A percentile compares a stretch with the other conserved stretches of the same genome.
Evolutionary conservation across 2,797 vertebrate species (phyloP).

Genomic region (Tragelaphus oryx): DNA sequence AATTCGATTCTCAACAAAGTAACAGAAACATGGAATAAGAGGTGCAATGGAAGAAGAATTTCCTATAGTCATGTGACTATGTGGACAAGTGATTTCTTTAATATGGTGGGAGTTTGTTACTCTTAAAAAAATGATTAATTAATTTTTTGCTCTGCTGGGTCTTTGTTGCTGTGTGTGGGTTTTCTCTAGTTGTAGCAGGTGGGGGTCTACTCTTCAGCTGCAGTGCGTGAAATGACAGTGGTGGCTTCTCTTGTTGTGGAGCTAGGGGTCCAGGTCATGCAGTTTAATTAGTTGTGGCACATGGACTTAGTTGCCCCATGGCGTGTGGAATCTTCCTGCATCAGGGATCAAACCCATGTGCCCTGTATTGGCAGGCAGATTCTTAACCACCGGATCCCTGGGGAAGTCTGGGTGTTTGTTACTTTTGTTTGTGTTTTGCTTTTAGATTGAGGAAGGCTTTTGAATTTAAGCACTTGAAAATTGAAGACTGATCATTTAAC

Average conservation of each 20-base stretch:
- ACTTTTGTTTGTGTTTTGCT: neutral
- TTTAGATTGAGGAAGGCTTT: neutral
- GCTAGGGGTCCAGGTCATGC: neutral
- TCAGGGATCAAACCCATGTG: neutral
- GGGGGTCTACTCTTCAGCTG: neutral
- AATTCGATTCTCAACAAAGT: neutral
- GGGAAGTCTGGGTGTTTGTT: neutral
- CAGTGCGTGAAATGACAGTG: rapidly evolving
- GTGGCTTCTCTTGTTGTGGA: neutral
- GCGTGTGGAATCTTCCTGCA: neutral
- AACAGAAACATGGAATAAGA: neutral
- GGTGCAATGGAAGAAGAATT: neutral
- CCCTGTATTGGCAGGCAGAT: neutral
- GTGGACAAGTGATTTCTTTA: neutral
- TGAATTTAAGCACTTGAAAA: neutral
- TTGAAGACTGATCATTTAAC: neutral
- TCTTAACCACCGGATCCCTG: neutral
- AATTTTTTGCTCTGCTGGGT: neutral
- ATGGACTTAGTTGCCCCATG: neutral
- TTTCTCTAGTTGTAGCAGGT: neutral
- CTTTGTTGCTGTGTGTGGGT: neutral
- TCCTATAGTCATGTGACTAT: neutral
- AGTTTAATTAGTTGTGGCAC: neutral
- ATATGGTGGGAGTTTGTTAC: neutral
- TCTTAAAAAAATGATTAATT: neutral